A percentile compares a stretch with the other conserved stretches of the same genome.
phyloP scores from a whole-genome alignment of 2,888 invertebrate genomes.

The Argyresthia goedartella region DNA sequence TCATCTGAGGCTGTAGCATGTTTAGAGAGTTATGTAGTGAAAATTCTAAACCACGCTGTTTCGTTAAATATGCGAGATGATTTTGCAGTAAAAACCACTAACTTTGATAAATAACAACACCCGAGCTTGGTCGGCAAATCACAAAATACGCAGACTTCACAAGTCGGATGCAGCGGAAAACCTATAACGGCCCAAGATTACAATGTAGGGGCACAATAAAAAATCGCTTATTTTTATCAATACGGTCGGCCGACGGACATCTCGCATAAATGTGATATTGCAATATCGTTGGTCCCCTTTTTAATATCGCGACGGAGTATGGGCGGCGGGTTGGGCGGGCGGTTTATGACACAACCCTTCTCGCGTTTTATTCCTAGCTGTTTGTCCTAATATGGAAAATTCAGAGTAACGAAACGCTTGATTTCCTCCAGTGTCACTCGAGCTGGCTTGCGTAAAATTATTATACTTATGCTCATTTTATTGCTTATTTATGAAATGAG shows the following conservation, averaged over 20 bases:
- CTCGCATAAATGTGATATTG: conserved; percentile 71
- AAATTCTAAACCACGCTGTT: too few relatives aligned
- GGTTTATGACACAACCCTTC: conserved; percentile 70
- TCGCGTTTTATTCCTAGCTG: conserved; percentile 68
- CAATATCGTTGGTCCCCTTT: conserved; percentile 70
- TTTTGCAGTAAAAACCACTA: too few relatives aligned
- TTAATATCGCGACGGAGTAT: conserved; percentile 65
- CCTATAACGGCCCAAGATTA: conserved; percentile 19
- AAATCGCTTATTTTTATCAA: conserved; percentile 71
- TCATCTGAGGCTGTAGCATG: too few relatives aligned
- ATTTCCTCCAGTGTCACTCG: neutral
- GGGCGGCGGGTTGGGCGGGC: conserved; percentile 34
- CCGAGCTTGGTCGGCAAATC: too few relatives aligned
- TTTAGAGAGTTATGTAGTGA: too few relatives aligned
- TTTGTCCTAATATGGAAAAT: conserved; percentile 70
- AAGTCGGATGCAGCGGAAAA: neutral
- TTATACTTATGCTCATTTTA: too few relatives aligned
- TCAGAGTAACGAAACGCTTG: conserved; percentile 54
- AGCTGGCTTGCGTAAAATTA: neutral
- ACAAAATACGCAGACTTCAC: too few relatives aligned
- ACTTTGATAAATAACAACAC: too few relatives aligned
- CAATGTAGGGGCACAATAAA: conserved; percentile 59
- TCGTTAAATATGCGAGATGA: too few relatives aligned
- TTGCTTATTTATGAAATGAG: too few relatives aligned
- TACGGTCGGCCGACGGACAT: conserved; percentile 69